A percentile compares a stretch with the other conserved stretches of the same genome.
phyloP scores from a whole-genome alignment of 2,888 invertebrate genomes.

The Eupithecia dodoneata region DNA sequence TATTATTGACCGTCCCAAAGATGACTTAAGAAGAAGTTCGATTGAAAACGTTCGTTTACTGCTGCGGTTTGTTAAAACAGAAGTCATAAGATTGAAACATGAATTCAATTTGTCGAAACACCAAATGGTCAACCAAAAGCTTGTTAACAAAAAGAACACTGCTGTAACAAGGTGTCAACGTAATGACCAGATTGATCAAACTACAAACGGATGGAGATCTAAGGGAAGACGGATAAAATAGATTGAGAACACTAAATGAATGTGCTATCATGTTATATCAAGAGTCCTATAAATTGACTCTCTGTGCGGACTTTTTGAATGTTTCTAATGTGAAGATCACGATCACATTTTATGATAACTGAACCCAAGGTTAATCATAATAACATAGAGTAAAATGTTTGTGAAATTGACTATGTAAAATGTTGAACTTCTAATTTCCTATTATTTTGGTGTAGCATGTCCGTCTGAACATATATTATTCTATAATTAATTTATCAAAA shows the following conservation, averaged over 20 bases:
- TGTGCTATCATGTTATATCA: conserved; percentile 50
- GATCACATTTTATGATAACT: background rate
- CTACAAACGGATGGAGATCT: conserved; percentile 57
- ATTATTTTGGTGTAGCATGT: background rate
- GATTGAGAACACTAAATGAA: conserved; percentile 57
- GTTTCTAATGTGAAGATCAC: background rate
- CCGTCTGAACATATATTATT: too few relatives aligned
- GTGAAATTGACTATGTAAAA: background rate
- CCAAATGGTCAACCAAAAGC: conserved; percentile 9
- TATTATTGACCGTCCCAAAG: background rate
- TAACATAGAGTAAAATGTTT: background rate
- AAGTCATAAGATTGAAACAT: background rate
- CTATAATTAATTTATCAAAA: too few relatives aligned
- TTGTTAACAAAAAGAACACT: conserved; percentile 25
- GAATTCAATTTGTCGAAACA: conserved; percentile 12
- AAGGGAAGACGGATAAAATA: conserved; percentile 53
- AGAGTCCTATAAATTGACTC: conserved; percentile 4
- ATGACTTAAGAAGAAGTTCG: background rate
- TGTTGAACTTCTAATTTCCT: background rate
- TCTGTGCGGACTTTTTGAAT: conserved; percentile 27
- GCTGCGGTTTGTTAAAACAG: background rate
- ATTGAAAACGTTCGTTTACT: background rate
- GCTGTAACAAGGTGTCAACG: conserved; percentile 40
- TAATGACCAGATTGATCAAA: conserved; percentile 52
- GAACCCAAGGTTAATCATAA: background rate